Conservation (phyloP, 2,113 vertebrate species). For the Copsychus sechellarum region DNA sequence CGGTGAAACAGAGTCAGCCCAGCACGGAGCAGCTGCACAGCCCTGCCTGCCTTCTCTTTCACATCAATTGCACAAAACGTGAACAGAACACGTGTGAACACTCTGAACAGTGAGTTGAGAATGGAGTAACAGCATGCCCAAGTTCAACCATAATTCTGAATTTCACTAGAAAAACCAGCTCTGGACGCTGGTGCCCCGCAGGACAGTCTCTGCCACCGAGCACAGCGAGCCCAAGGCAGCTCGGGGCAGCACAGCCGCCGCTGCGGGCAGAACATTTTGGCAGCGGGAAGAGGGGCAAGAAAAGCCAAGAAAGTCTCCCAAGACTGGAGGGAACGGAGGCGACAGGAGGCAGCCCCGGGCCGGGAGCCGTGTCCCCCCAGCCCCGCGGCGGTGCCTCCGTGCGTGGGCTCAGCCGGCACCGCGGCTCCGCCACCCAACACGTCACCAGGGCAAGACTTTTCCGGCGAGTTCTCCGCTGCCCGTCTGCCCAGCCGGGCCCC, state of each 20-base stretch:
- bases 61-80: not conserved
- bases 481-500: not conserved
- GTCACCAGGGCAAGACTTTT: not conserved
- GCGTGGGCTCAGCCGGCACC: not conserved
- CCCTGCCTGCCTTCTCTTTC: not conserved
- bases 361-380: not conserved
- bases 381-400: not conserved
- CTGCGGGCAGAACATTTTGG: not conserved
- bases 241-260: not conserved
- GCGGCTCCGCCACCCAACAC: not conserved
- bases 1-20: fast-evolving
- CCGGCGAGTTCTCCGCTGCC: not conserved
- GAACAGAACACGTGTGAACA: not conserved
- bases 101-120: not conserved
- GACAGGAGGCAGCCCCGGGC: not conserved
- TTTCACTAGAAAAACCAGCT: fast-evolving
- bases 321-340: not conserved
- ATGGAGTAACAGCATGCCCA: fast-evolving
- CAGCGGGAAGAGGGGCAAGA: not conserved
- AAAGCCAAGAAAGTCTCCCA: not conserved
- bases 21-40: not conserved
- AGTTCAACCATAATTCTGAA: fast-evolving
- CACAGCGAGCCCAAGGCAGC: not conserved
- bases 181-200: not conserved
- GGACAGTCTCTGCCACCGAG: not conserved